Evolutionary conservation across 2,113 vertebrate genomes (phyloP).

Genomic region (Ceyx melanurus): DNA sequence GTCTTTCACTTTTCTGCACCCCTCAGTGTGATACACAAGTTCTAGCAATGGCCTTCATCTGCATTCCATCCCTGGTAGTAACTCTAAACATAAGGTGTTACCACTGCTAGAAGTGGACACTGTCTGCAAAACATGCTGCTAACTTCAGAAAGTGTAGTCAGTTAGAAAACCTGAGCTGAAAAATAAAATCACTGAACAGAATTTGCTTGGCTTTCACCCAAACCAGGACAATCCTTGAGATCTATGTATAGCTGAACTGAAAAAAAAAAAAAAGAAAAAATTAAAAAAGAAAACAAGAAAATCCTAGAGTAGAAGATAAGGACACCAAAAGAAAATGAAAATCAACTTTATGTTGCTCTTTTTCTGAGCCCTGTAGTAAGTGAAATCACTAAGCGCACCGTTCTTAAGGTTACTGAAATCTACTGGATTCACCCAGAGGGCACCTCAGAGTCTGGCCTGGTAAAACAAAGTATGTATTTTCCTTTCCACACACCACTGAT

Average conservation of each 20-base stretch:
- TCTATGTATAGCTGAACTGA: not conserved
- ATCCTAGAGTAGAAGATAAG: not conserved
- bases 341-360: not conserved
- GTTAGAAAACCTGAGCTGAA: no score
- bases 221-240: not conserved
- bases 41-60: no score
- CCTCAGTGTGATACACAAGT: no score
- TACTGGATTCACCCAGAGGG: not conserved
- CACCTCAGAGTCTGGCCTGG: not conserved
- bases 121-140: no score
- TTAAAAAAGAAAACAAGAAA: not conserved
- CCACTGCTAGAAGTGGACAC: no score
- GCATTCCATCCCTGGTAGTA: no score
- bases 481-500: not conserved
- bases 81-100: no score
- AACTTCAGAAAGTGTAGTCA: no score
- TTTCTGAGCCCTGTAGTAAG: not conserved
- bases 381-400: not conserved
- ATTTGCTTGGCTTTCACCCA: no score
- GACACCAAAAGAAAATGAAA: not conserved
- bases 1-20: no score
- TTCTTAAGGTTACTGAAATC: conserved; percentile 1
- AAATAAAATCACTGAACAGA: no score
- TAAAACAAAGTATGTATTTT: conserved; percentile 8
- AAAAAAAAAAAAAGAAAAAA: not conserved